Percentiles rank a stretch among this genome's conserved stretches.
These are phyloP conservation scores for Liasis olivaceus DNA, from an alignment of 2,797 vertebrate species.

Conservation along the genomic window DNA sequence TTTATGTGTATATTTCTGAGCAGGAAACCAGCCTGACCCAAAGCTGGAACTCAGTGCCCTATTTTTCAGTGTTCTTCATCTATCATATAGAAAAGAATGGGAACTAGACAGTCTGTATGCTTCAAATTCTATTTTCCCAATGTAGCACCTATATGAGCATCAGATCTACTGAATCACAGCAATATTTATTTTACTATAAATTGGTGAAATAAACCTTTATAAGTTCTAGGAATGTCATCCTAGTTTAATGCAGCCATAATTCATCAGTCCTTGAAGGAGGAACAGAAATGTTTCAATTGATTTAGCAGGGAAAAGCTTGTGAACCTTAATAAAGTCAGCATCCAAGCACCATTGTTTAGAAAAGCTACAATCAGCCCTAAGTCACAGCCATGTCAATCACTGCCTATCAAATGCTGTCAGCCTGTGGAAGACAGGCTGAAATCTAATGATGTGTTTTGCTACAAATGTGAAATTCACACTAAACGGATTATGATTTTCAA, in stretches of 20 bases:
- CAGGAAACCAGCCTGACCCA: neutral
- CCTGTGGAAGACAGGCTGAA: conserved; percentile 35
- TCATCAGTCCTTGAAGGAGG: conserved; percentile 11
- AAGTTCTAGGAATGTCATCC: neutral
- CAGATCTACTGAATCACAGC: neutral
- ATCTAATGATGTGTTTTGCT: conserved; percentile 27
- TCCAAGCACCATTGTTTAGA: conserved; percentile 27
- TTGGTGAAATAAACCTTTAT: neutral
- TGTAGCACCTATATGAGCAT: neutral
- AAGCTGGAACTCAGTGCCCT: neutral
- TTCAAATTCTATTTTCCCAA: neutral
- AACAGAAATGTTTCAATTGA: conserved; percentile 23
- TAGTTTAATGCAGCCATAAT: neutral
- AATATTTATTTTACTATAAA: neutral
- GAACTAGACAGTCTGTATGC: neutral
- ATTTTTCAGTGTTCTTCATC: neutral
- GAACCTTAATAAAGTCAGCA: conserved; percentile 30
- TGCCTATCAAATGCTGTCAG: conserved; percentile 18
- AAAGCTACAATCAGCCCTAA: neutral
- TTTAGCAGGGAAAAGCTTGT: conserved; percentile 28
- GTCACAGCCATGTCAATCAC: neutral
- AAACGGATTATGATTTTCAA: neutral
- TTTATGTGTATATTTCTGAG: neutral
- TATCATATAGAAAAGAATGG: neutral
- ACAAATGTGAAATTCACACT: conserved; percentile 26